phyloP scores from a whole-genome alignment of 2,113 vertebrate genomes.

The Actenoides lindsayi region DNA sequence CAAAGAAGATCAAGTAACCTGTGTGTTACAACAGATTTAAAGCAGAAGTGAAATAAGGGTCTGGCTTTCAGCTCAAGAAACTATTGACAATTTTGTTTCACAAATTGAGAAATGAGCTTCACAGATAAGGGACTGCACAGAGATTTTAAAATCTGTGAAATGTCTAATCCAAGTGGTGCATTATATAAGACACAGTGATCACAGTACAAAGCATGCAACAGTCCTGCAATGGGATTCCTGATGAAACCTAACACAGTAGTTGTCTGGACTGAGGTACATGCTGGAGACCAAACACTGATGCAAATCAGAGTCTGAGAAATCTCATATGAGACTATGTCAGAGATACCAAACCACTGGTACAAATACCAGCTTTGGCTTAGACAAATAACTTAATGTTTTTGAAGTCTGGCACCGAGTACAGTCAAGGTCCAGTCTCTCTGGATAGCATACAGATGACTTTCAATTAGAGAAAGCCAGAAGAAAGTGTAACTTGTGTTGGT shows the following conservation, averaged over 20 bases:
- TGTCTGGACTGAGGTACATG: background rate
- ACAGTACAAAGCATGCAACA: background rate
- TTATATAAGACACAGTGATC: background rate
- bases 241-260: background rate
- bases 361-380: background rate
- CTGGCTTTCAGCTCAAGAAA: slow-evolving; percentile 46
- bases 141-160: background rate
- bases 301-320: background rate
- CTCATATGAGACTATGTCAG: background rate
- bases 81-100: slow-evolving; percentile 47
- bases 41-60: slow-evolving; percentile 3
- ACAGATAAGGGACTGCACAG: background rate
- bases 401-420: background rate
- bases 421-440: background rate
- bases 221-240: background rate
- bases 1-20: slow-evolving; percentile 50
- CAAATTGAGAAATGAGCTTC: background rate
- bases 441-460: background rate
- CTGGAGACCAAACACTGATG: background rate
- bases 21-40: slow-evolving; percentile 52
- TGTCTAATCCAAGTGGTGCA: background rate
- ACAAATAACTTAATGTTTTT: background rate
- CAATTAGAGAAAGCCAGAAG: background rate
- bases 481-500: background rate
- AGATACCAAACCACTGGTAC: background rate